A percentile compares a stretch with the other conserved stretches of the same genome.
Conservation (phyloP, 2,113 vertebrate genomes). For the Lamprologus tigripictilis region DNA sequence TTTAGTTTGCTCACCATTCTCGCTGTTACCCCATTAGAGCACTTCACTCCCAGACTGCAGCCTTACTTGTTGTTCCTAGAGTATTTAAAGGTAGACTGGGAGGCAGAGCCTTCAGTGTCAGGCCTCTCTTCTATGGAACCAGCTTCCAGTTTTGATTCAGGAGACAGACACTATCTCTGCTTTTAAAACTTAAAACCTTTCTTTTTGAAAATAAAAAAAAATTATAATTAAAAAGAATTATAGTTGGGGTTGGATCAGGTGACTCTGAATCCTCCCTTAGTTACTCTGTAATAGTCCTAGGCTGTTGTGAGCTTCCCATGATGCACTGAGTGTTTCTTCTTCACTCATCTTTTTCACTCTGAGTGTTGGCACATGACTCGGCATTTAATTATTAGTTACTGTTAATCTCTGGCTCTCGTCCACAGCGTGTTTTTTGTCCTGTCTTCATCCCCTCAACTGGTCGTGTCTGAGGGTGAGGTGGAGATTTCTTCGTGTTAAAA, state of each 20-base stretch:
- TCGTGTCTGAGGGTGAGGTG: neutral
- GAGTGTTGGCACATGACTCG: neutral
- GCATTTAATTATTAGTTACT: neutral
- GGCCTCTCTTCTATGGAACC: neutral
- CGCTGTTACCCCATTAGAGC: neutral
- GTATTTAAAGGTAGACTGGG: neutral
- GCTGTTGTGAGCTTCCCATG: neutral
- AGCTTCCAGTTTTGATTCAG: neutral
- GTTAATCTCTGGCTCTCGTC: neutral
- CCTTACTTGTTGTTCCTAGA: neutral
- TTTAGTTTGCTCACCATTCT: neutral
- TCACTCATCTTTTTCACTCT: neutral
- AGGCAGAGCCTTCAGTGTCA: neutral
- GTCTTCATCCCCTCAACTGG: neutral
- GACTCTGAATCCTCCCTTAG: neutral
- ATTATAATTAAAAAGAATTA: neutral
- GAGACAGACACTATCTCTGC: neutral
- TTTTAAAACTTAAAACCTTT: neutral
- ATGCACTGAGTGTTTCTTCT: neutral
- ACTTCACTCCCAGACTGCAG: neutral
- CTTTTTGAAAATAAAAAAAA: neutral
- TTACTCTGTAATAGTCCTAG: neutral
- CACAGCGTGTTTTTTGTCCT: neutral
- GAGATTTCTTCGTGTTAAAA: neutral
- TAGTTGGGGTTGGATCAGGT: neutral